A percentile compares a stretch with the other conserved stretches of the same genome.
Evolutionary conservation across 2,888 invertebrate genomes (phyloP).

Genomic region (Oscheius myriophilus): DNA sequence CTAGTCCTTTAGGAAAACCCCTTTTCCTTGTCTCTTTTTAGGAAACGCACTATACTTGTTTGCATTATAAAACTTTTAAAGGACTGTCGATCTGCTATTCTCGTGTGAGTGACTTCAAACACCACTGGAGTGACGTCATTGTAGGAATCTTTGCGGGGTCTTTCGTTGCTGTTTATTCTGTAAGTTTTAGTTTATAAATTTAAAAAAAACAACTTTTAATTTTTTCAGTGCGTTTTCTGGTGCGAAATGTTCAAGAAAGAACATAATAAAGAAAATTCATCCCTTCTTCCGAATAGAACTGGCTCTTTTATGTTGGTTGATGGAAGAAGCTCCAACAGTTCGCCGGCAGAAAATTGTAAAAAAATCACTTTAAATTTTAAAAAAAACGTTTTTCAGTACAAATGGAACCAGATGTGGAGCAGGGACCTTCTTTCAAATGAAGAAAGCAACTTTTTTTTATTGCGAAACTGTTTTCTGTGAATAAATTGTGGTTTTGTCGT

Average conservation of each 20-base stretch:
- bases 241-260: constrained; percentile 25
- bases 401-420: constrained; percentile 4
- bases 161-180: constrained; percentile 69
- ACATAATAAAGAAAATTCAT: neutral
- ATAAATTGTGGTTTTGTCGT: too few relatives aligned
- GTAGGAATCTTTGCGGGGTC: constrained; percentile 77
- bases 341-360: constrained; percentile 14
- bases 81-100: constrained; percentile 72
- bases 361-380: neutral
- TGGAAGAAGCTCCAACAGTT: constrained; percentile 5
- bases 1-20: too few relatives aligned
- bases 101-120: constrained; percentile 92
- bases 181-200: constrained; percentile 20
- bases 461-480: too few relatives aligned
- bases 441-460: too few relatives aligned
- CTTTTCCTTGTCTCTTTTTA: too few relatives aligned
- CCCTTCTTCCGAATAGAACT: constrained; percentile 3
- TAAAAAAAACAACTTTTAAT: too few relatives aligned
- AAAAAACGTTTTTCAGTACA: constrained; percentile 4
- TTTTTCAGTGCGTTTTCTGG: constrained; percentile 37
- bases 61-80: too few relatives aligned
- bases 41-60: too few relatives aligned
- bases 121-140: constrained; percentile 95
- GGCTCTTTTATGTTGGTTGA: constrained; percentile 18
- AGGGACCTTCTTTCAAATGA: neutral